Percentiles rank a stretch among this genome's conserved stretches.
These are phyloP conservation scores for Tachuris rubrigastra DNA, from an alignment of 2,113 vertebrate species.

Conservation along the genomic window DNA sequence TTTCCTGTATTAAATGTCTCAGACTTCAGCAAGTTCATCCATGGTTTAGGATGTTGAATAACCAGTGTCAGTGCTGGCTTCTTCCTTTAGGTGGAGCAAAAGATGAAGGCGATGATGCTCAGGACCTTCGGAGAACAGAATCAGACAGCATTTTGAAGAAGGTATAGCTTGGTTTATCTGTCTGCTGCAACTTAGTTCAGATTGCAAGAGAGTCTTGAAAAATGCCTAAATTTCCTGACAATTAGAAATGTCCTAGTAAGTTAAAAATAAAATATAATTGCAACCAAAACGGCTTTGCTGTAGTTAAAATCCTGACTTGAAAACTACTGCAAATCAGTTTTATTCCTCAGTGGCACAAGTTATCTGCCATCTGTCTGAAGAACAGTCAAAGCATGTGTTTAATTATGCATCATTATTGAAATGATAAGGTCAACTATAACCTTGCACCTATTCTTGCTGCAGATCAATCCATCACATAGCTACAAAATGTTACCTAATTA, in stretches of 20 bases:
- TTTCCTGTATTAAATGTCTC: constrained; percentile 23
- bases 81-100: constrained; percentile 82
- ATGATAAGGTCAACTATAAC: not conserved
- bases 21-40: not conserved
- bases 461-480: not conserved
- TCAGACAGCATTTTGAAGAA: constrained; percentile 94
- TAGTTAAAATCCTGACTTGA: not conserved
- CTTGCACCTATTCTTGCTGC: not conserved
- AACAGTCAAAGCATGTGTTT: constrained; percentile 9
- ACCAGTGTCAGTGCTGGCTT: not conserved
- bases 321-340: not conserved
- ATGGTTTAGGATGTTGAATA: not conserved
- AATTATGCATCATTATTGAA: not conserved
- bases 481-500: not conserved
- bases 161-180: constrained; percentile 66
- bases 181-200: not conserved
- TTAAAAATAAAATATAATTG: not conserved
- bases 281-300: not conserved
- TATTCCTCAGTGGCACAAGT: not conserved
- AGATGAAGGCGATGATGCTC: constrained; percentile 86
- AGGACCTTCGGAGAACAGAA: constrained; percentile 92
- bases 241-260: not conserved
- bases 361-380: constrained; percentile 33
- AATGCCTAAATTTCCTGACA: not conserved
- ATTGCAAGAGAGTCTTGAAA: not conserved